Percentiles rank a stretch among this genome's conserved stretches.
phyloP scores from a whole-genome alignment of 2,113 vertebrate genomes.

The Oenanthe oenanthe region DNA sequence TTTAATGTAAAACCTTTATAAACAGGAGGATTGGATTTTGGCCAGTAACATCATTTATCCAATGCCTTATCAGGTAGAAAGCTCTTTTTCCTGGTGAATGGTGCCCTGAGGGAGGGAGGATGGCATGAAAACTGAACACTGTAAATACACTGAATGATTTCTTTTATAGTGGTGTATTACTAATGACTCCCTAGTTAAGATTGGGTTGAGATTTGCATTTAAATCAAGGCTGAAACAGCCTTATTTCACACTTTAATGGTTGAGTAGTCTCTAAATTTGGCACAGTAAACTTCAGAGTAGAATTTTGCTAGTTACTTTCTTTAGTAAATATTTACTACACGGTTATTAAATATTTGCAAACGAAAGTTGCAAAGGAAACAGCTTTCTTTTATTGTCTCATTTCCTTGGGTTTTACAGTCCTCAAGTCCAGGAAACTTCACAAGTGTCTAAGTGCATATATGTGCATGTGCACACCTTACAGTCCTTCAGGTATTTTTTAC shows the following conservation, averaged over 20 bases:
- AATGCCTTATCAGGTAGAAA: background rate
- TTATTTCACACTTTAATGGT: conserved; percentile 35
- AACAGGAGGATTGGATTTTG: background rate
- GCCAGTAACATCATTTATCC: background rate
- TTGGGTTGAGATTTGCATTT: conserved; percentile 7
- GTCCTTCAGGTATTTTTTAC: background rate
- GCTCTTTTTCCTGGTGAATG: background rate
- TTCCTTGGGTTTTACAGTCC: background rate
- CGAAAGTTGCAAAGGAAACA: background rate
- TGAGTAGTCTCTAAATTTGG: conserved; percentile 30
- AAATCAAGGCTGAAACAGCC: conserved; percentile 39
- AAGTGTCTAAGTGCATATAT: fast-evolving
- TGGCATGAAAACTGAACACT: conserved; percentile 1
- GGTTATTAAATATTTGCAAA: conserved; percentile 10
- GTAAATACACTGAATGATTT: background rate
- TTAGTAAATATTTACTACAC: conserved; percentile 24
- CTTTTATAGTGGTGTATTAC: background rate
- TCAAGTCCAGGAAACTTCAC: background rate
- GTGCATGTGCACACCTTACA: background rate
- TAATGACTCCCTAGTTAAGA: conserved; percentile 15
- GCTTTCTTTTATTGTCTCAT: background rate
- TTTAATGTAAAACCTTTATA: background rate
- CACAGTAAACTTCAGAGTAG: conserved; percentile 2
- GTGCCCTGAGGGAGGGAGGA: background rate
- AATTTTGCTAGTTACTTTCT: background rate